Evolutionary conservation across 2,888 invertebrate species (phyloP).

Genomic region (Eristalinus sepulchralis): DNA sequence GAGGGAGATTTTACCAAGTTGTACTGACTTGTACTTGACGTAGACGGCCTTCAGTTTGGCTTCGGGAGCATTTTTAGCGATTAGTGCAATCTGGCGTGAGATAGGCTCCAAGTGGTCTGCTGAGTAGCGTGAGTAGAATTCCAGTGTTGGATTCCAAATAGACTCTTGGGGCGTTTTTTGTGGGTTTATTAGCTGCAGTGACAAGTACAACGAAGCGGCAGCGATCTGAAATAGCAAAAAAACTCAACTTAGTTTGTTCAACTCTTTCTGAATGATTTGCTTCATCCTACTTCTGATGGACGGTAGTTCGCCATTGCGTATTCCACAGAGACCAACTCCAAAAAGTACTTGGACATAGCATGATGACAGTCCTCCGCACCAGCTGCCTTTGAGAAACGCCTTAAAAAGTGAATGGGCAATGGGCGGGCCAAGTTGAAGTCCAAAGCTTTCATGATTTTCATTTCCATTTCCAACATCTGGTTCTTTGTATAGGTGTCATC

Average conservation of each 20-base stretch:
- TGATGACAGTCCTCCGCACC: slow-evolving; percentile 85
- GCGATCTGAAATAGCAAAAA: slow-evolving; percentile 75
- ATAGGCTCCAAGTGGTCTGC: slow-evolving; percentile 86
- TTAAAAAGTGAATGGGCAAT: slow-evolving; percentile 92
- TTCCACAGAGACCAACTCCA: slow-evolving; percentile 91
- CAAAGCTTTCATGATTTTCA: slow-evolving; percentile 87
- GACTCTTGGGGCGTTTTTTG: slow-evolving; percentile 78
- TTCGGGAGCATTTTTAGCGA: slow-evolving; percentile 86
- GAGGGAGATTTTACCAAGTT: slow-evolving; percentile 85
- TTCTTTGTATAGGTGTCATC: slow-evolving; percentile 91
- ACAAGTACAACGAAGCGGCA: slow-evolving; percentile 78
- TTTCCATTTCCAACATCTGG: slow-evolving; percentile 92
- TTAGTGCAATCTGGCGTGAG: slow-evolving; percentile 85
- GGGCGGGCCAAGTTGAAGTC: slow-evolving; percentile 93
- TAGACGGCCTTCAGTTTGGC: slow-evolving; percentile 87
- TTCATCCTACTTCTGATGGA: slow-evolving; percentile 93
- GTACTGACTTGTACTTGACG: slow-evolving; percentile 84
- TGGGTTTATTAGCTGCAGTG: slow-evolving; percentile 78
- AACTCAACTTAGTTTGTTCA: background rate
- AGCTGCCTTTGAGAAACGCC: slow-evolving; percentile 87
- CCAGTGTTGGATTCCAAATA: slow-evolving; percentile 89
- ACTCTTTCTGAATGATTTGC: slow-evolving; percentile 74
- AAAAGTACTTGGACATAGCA: slow-evolving; percentile 93
- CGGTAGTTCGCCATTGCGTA: slow-evolving; percentile 89
- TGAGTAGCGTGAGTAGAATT: slow-evolving; percentile 89